Evolutionary conservation across 2,797 vertebrate species (phyloP).

Genomic region (Pseudochirops corinnae): DNA sequence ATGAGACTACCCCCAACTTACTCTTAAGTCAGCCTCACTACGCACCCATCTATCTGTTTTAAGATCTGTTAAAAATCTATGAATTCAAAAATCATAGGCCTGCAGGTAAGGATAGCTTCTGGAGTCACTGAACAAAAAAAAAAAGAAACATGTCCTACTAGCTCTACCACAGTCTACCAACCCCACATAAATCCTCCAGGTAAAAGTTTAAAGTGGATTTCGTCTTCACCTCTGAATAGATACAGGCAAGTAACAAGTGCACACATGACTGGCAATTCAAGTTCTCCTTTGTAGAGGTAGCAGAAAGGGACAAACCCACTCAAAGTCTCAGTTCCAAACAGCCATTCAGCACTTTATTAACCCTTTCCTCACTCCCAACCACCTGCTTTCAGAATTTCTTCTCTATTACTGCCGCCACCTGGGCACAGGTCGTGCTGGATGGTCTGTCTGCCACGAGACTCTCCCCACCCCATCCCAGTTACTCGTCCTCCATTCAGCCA

Average conservation of each 20-base stretch:
- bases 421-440: neutral
- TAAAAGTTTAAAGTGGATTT: constrained; percentile 82
- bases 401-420: neutral
- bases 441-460: neutral
- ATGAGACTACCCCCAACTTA: constrained; percentile 3
- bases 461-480: neutral
- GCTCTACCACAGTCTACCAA: constrained; percentile 73
- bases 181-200: constrained; percentile 80
- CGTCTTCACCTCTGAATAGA: constrained; percentile 77
- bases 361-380: constrained; percentile 51
- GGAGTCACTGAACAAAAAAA: constrained; percentile 72
- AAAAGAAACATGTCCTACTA: constrained; percentile 78
- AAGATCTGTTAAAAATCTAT: constrained; percentile 23
- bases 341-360: constrained; percentile 42
- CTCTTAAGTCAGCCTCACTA: neutral
- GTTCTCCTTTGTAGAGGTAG: constrained; percentile 63
- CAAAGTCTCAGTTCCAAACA: constrained; percentile 55
- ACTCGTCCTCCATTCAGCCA: neutral
- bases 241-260: constrained; percentile 80
- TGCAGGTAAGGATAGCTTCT: constrained; percentile 70
- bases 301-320: constrained; percentile 74
- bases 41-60: neutral
- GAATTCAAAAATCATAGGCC: constrained; percentile 51
- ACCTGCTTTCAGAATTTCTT: constrained; percentile 52
- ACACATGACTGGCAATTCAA: constrained; percentile 83